These are phyloP conservation scores for Lophochroa leadbeateri DNA, from an alignment of 2,113 vertebrate species.

Conservation along the genomic window DNA sequence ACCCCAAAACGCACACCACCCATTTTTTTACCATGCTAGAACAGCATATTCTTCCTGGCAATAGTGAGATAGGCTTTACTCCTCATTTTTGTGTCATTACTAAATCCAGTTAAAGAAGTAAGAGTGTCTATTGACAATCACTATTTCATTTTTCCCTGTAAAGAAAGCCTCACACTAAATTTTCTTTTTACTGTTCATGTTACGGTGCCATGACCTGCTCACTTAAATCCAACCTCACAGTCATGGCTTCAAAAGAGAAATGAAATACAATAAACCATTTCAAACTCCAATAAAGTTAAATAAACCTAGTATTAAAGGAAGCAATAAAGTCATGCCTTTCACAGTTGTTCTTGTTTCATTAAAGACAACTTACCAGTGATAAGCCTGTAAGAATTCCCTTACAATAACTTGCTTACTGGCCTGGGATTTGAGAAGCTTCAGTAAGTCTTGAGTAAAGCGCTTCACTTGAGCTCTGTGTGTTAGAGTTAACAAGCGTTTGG, in stretches of 20 bases:
- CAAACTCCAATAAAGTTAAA: background rate
- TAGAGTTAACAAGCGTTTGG: slow-evolving; percentile 90
- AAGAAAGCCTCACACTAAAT: background rate
- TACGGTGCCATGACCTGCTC: background rate
- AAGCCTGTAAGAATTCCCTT: slow-evolving; percentile 94
- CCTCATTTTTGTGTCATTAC: background rate
- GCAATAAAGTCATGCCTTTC: background rate
- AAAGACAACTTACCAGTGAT: slow-evolving; percentile 88
- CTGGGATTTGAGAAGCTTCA: slow-evolving; percentile 97
- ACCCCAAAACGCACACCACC: background rate
- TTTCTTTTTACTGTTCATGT: background rate
- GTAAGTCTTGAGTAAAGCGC: slow-evolving; percentile 94
- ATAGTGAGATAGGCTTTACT: background rate
- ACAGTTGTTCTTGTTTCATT: background rate
- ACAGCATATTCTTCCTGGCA: background rate
- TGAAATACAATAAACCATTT: background rate
- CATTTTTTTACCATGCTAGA: background rate
- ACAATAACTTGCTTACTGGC: slow-evolving; percentile 95
- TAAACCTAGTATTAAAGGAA: background rate
- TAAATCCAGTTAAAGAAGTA: background rate
- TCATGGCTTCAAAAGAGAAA: background rate
- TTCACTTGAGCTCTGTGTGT: slow-evolving; percentile 97
- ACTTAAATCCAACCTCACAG: background rate
- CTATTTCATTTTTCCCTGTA: background rate
- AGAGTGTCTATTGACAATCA: background rate